Evolutionary conservation across 1,140 invertebrate genomes (phyloP).

Genomic region (Nymphalis io): DNA sequence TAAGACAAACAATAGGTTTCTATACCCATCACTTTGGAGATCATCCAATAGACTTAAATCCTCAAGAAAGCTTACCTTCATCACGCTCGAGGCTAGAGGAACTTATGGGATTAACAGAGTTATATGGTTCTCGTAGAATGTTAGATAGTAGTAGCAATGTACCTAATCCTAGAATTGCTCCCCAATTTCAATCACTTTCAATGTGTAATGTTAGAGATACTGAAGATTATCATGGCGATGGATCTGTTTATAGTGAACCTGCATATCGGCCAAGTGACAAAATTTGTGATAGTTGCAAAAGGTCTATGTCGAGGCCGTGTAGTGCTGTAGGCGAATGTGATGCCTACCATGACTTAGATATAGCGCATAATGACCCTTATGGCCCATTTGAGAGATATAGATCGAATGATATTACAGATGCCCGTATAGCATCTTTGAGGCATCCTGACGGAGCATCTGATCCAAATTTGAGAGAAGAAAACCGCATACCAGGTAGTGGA

Average conservation of each 20-base stretch:
- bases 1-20: slow-evolving; percentile 75
- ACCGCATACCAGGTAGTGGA: slow-evolving; percentile 85
- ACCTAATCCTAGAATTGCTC: slow-evolving; percentile 58
- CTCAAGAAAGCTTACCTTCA: slow-evolving; percentile 65
- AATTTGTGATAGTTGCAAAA: slow-evolving; percentile 88
- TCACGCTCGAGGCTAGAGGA: slow-evolving; percentile 71
- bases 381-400: slow-evolving; percentile 74
- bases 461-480: slow-evolving; percentile 90
- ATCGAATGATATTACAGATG: slow-evolving; percentile 78
- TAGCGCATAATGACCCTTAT: slow-evolving; percentile 68
- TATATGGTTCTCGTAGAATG: slow-evolving; percentile 65
- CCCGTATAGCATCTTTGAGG: slow-evolving; percentile 87
- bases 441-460: slow-evolving; percentile 95
- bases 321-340: slow-evolving; percentile 81
- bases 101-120: slow-evolving; percentile 62
- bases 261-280: slow-evolving; percentile 88
- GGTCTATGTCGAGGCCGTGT: slow-evolving; percentile 86
- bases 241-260: slow-evolving; percentile 91
- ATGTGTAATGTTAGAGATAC: slow-evolving; percentile 86
- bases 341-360: slow-evolving; percentile 78
- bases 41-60: slow-evolving; percentile 57
- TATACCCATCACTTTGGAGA: slow-evolving; percentile 69
- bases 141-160: slow-evolving; percentile 58
- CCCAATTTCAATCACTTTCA: slow-evolving; percentile 86
- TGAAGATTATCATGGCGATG: slow-evolving; percentile 84